phyloP scores from a whole-genome alignment of 2,888 invertebrate species.

The Tribolium freemani region DNA sequence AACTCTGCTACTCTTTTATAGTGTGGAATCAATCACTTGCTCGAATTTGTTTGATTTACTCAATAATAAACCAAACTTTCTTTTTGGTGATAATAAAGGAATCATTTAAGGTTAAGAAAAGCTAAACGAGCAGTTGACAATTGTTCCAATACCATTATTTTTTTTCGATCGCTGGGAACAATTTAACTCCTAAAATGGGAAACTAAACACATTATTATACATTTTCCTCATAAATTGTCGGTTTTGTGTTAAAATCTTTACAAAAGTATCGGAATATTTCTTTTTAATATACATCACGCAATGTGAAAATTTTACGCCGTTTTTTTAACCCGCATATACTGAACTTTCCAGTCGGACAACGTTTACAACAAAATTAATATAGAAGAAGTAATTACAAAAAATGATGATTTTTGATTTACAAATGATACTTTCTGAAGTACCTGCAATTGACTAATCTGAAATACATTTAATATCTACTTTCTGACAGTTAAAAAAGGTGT shows the following conservation, averaged over 20 bases:
- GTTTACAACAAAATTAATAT: too few relatives aligned
- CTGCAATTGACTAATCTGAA: too few relatives aligned
- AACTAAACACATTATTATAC: slow-evolving; percentile 11
- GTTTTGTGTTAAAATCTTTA: slow-evolving; percentile 18
- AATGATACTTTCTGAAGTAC: too few relatives aligned
- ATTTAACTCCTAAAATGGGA: background rate
- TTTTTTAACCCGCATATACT: too few relatives aligned
- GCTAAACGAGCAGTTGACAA: background rate
- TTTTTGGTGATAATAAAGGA: background rate
- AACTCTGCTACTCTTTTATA: background rate
- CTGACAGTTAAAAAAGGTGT: too few relatives aligned
- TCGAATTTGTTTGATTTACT: background rate
- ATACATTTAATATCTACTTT: too few relatives aligned
- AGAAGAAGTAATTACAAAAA: too few relatives aligned
- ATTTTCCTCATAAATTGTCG: slow-evolving; percentile 7
- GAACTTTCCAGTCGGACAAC: too few relatives aligned
- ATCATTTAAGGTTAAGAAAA: background rate
- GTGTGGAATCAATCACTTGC: background rate
- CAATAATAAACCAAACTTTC: background rate
- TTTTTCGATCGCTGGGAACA: background rate
- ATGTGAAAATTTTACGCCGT: slow-evolving; percentile 12
- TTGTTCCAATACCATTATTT: background rate
- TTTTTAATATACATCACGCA: slow-evolving; percentile 11
- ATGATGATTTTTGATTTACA: too few relatives aligned
- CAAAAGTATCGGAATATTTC: background rate